phyloP scores from a whole-genome alignment of 2,113 vertebrate species.

The Rhodinocichla rosea region DNA sequence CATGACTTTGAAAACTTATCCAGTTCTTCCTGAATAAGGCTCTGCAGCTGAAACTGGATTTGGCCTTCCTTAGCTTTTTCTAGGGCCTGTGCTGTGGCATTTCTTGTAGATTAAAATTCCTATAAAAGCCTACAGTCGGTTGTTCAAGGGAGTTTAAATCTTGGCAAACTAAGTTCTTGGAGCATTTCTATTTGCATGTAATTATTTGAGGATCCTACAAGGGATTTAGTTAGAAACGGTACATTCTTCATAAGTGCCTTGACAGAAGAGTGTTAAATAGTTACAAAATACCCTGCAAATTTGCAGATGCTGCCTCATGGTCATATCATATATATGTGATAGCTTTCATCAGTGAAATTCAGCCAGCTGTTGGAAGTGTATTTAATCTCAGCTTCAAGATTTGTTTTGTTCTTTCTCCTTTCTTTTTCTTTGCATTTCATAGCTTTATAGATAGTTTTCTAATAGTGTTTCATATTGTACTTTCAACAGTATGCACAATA shows the following conservation, averaged over 20 bases:
- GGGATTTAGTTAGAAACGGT: neutral
- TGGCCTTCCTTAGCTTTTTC: neutral
- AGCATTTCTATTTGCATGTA: neutral
- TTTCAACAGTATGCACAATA: neutral
- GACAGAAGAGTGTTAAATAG: neutral
- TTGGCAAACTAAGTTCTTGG: neutral
- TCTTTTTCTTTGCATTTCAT: neutral
- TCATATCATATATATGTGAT: neutral
- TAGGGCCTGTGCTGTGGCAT: neutral
- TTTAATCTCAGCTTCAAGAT: neutral
- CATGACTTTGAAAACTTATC: fast-evolving
- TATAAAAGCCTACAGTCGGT: neutral
- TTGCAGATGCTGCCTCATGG: neutral
- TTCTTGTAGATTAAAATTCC: neutral
- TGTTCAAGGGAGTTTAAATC: neutral
- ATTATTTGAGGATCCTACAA: neutral
- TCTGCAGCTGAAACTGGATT: neutral
- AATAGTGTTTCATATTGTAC: neutral
- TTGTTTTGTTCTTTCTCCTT: neutral
- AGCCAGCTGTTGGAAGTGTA: neutral
- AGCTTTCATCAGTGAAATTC: neutral
- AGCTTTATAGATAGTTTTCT: neutral
- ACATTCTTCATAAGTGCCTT: neutral
- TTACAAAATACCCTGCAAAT: neutral
- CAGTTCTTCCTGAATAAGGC: neutral